Conservation (phyloP, 2,113 vertebrate species). For the Psilopsiagon aymara region DNA sequence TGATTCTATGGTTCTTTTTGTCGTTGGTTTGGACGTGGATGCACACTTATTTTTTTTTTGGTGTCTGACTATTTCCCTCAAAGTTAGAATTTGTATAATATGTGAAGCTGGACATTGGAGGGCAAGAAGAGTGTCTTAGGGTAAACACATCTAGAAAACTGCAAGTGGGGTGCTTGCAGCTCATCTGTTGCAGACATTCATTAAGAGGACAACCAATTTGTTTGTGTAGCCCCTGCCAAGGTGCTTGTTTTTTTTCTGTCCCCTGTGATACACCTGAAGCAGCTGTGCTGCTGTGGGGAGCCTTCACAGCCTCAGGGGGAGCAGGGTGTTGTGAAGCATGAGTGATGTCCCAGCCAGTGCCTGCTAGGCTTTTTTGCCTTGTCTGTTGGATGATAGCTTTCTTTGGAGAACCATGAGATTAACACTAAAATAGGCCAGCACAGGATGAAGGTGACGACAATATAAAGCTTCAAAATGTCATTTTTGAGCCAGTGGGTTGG, state of each 20-base stretch:
- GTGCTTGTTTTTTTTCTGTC: background rate
- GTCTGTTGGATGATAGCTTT: background rate
- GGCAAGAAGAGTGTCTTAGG: background rate
- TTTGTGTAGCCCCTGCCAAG: background rate
- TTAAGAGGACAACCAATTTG: background rate
- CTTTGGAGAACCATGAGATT: background rate
- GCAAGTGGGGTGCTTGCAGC: background rate
- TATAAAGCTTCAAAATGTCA: background rate
- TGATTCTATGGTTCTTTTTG: background rate
- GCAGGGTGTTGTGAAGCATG: background rate
- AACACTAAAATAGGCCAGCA: conserved; percentile 24
- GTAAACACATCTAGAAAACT: background rate
- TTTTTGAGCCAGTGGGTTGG: background rate
- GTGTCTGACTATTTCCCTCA: background rate
- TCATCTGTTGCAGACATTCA: background rate
- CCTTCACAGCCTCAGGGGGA: background rate
- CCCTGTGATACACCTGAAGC: background rate
- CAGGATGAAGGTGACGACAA: background rate
- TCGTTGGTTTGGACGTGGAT: background rate
- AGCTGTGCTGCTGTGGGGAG: background rate
- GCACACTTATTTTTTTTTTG: background rate
- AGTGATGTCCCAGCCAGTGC: background rate
- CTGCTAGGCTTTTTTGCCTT: background rate
- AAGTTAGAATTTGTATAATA: background rate
- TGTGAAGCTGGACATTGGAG: background rate